These are phyloP conservation scores for Origma solitaria DNA, from an alignment of 2,113 vertebrate genomes.

Conservation along the genomic window DNA sequence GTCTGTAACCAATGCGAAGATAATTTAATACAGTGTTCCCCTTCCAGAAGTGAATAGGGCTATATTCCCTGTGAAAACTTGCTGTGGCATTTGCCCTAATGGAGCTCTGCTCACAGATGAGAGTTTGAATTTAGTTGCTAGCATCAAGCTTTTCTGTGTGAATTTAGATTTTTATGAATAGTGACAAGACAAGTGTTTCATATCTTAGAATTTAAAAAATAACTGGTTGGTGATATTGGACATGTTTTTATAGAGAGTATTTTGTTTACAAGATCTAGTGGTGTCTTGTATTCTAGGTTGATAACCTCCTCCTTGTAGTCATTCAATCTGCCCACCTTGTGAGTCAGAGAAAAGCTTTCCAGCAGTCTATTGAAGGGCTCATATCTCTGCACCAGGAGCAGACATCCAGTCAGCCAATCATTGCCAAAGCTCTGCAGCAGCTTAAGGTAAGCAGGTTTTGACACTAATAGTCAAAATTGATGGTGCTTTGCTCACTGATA, in stretches of 20 bases:
- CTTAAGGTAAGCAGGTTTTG: constrained; percentile 79
- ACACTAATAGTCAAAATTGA: not conserved
- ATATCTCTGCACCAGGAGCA: constrained; percentile 87
- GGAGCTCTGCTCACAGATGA: not conserved
- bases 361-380: constrained; percentile 87
- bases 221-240: not conserved
- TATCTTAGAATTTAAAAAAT: not conserved
- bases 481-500: not conserved
- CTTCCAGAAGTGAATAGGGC: not conserved
- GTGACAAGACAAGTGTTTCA: not conserved
- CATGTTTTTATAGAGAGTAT: not conserved
- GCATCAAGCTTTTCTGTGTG: not conserved
- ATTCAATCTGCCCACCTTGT: constrained; percentile 90
- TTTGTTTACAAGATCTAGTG: not conserved
- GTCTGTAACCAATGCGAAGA: not conserved
- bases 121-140: not conserved
- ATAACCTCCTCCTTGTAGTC: constrained; percentile 90
- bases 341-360: constrained; percentile 89
- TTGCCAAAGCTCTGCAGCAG: constrained; percentile 89
- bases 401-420: constrained; percentile 93
- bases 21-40: not conserved
- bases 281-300: constrained; percentile 76
- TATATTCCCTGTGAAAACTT: not conserved
- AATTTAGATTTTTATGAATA: not conserved
- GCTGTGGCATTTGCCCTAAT: not conserved